phyloP scores from a whole-genome alignment of 2,888 invertebrate genomes.

The Cloeon dipterum region DNA sequence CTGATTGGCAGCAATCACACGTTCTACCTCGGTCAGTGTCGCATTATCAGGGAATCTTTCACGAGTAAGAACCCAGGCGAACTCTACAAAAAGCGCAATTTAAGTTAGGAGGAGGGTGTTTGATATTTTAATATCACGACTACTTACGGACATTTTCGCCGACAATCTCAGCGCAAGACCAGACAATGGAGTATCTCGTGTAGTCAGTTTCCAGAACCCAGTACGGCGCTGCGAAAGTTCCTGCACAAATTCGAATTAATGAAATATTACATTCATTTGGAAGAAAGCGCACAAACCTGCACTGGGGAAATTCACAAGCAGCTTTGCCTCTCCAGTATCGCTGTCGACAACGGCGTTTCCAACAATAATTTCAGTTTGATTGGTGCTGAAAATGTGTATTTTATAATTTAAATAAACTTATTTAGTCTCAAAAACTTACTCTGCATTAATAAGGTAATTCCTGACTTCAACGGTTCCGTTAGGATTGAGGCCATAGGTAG shows the following conservation, averaged over 20 bases:
- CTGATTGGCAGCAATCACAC: neutral
- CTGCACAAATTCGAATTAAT: no score
- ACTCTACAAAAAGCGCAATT: no score
- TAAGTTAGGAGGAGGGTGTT: no score
- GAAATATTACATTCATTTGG: no score
- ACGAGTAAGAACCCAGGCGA: conserved; percentile 53
- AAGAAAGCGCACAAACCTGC: conserved; percentile 20
- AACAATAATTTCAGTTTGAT: conserved; percentile 43
- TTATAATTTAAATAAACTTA: no score
- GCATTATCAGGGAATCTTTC: conserved; percentile 14
- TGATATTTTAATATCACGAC: no score
- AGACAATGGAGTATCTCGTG: conserved; percentile 11
- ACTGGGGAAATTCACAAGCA: conserved; percentile 45
- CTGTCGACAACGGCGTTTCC: conserved; percentile 41
- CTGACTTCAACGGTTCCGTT: conserved; percentile 48
- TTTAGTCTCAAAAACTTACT: no score
- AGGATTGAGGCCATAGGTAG: conserved; percentile 43
- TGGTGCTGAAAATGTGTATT: no score
- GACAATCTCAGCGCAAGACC: conserved; percentile 8
- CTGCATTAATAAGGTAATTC: conserved; percentile 20
- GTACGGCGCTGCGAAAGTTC: conserved; percentile 7
- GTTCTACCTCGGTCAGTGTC: neutral
- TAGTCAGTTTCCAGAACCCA: conserved; percentile 12
- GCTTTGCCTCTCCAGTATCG: conserved; percentile 42
- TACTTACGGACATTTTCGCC: no score